Conservation (phyloP, 2,113 vertebrate genomes). For the Sorex fumeus region DNA sequence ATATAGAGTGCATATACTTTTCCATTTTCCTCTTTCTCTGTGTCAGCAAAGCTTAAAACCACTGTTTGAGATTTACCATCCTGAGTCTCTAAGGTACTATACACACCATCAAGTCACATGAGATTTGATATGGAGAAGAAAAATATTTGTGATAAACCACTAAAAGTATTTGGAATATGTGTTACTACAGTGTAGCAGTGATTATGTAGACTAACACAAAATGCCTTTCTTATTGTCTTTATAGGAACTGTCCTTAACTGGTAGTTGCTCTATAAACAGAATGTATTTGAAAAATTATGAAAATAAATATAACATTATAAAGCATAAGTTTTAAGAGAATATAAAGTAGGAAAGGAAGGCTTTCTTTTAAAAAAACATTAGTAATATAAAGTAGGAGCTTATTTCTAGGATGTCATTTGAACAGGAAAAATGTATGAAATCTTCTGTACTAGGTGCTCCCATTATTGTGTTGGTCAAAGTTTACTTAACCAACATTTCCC, state of each 20-base stretch:
- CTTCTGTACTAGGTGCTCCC: not conserved
- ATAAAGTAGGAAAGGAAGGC: not conserved
- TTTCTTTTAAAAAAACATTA: not conserved
- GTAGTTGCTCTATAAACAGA: not conserved
- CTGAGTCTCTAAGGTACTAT: not conserved
- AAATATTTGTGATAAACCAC: not conserved
- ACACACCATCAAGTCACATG: not conserved
- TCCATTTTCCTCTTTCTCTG: not conserved
- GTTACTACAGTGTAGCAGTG: not conserved
- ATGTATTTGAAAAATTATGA: slow-evolving; percentile 16
- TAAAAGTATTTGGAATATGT: not conserved
- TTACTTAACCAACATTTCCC: not conserved
- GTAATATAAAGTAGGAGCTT: not conserved
- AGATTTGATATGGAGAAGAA: not conserved
- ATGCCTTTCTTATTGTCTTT: not conserved
- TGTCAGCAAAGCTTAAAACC: not conserved
- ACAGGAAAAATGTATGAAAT: not conserved
- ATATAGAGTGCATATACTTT: not conserved
- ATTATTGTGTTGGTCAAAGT: not conserved
- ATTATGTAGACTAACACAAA: not conserved
- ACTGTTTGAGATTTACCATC: not conserved
- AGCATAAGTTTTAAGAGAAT: not conserved
- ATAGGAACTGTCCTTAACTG: not conserved
- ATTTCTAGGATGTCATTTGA: not conserved
- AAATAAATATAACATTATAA: not conserved